These are phyloP conservation scores for Nymphalis urticae DNA, from an alignment of 2,888 invertebrate genomes.

Conservation along the genomic window DNA sequence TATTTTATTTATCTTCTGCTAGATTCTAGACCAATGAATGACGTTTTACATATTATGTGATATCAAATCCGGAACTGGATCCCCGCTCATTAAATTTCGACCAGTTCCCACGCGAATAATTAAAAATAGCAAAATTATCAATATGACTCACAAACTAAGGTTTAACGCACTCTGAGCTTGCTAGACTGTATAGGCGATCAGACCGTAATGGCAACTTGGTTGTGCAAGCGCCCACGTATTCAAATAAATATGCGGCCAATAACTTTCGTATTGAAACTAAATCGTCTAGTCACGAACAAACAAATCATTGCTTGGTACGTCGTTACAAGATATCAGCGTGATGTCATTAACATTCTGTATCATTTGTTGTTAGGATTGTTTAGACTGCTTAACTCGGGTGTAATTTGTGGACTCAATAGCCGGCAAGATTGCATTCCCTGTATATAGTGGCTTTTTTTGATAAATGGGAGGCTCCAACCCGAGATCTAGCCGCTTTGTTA, in stretches of 20 bases:
- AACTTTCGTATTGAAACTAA: constrained; percentile 77
- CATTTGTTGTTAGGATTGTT: constrained; percentile 37
- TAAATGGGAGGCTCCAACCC: background rate
- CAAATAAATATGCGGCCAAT: constrained; percentile 74
- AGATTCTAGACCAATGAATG: background rate
- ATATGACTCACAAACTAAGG: constrained; percentile 15
- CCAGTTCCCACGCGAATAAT: background rate
- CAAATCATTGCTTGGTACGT: constrained; percentile 50
- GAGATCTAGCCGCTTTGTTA: too few species aligned
- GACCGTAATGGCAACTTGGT: constrained; percentile 58
- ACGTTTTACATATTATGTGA: background rate
- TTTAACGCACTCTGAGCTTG: constrained; percentile 23
- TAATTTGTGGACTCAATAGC: constrained; percentile 28
- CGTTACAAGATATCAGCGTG: constrained; percentile 42
- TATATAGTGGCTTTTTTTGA: constrained; percentile 3
- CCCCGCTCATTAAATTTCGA: background rate
- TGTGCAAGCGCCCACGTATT: constrained; percentile 77
- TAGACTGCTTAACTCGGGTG: constrained; percentile 29
- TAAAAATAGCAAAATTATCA: constrained; percentile 2
- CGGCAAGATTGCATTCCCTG: constrained; percentile 24
- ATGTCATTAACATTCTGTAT: constrained; percentile 45
- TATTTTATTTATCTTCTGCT: too few species aligned
- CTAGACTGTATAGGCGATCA: constrained; percentile 45
- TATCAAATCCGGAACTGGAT: background rate
- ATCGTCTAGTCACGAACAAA: constrained; percentile 75